phyloP scores from a whole-genome alignment of 2,797 vertebrate species.

The Microhierax caerulescens region DNA sequence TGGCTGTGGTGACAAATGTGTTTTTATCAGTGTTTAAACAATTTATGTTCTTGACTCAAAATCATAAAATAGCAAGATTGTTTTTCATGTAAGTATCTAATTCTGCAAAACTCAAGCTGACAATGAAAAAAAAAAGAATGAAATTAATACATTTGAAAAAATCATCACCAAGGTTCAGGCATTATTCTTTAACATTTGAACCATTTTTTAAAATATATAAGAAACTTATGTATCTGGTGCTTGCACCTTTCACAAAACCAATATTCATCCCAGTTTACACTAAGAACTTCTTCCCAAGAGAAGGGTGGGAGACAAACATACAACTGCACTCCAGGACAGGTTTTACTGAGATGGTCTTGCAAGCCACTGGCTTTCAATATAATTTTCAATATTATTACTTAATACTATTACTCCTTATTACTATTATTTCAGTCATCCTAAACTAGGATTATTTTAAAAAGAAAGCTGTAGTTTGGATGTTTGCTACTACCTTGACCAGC shows the following conservation, averaged over 20 bases:
- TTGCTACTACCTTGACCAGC: not conserved
- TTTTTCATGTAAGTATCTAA: not conserved
- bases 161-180: not conserved
- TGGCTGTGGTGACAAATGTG: not conserved
- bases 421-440: not conserved
- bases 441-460: not conserved
- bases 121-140: not conserved
- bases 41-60: not conserved
- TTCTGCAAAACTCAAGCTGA: not conserved
- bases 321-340: not conserved
- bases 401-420: not conserved
- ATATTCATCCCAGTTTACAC: not conserved
- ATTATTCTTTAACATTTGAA: not conserved
- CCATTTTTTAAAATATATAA: not conserved
- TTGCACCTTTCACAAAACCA: too few species aligned
- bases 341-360: not conserved
- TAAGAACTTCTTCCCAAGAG: not conserved
- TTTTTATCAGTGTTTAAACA: not conserved
- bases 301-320: not conserved
- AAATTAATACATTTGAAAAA: not conserved
- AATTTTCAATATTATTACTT: not conserved
- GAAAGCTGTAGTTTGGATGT: not conserved
- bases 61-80: not conserved
- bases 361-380: not conserved
- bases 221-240: not conserved